A percentile compares a stretch with the other conserved stretches of the same genome.
Conservation (phyloP, 2,113 vertebrate species). For the Sylvia atricapilla region DNA sequence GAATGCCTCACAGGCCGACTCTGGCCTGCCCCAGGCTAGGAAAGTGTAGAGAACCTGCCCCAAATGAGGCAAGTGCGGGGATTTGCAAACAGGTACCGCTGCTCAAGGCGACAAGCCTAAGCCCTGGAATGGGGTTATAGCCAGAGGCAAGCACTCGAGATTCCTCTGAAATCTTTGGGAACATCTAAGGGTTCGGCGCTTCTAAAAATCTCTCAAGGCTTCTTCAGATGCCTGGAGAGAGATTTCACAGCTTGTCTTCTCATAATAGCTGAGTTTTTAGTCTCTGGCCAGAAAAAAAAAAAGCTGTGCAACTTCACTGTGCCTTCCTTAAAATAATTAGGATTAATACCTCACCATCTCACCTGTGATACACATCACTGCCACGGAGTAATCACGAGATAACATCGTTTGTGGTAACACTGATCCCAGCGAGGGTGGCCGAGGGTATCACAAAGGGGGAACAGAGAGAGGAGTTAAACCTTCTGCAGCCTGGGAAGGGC, state of each 20-base stretch:
- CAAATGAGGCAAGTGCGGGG: constrained; percentile 15
- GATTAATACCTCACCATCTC: neutral
- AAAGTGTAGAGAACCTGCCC: constrained; percentile 43
- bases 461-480: neutral
- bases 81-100: constrained; percentile 57
- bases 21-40: constrained; percentile 21
- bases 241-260: constrained; percentile 31
- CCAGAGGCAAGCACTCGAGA: constrained; percentile 45
- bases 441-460: neutral
- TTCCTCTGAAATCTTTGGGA: constrained; percentile 53
- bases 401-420: neutral
- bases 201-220: constrained; percentile 43
- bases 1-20: constrained; percentile 16
- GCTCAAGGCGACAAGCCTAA: constrained; percentile 4
- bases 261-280: neutral
- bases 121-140: constrained; percentile 35
- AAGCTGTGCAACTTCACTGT: neutral
- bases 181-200: constrained; percentile 50
- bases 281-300: constrained; percentile 1
- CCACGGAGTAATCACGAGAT: accelerated
- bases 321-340: neutral
- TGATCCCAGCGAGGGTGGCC: neutral
- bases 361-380: neutral
- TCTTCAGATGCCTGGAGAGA: constrained; percentile 44
- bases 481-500: neutral